Percentiles rank a stretch among this genome's conserved stretches.
Evolutionary conservation across 2,113 vertebrate genomes (phyloP).

Genomic region (Falco punctatus): DNA sequence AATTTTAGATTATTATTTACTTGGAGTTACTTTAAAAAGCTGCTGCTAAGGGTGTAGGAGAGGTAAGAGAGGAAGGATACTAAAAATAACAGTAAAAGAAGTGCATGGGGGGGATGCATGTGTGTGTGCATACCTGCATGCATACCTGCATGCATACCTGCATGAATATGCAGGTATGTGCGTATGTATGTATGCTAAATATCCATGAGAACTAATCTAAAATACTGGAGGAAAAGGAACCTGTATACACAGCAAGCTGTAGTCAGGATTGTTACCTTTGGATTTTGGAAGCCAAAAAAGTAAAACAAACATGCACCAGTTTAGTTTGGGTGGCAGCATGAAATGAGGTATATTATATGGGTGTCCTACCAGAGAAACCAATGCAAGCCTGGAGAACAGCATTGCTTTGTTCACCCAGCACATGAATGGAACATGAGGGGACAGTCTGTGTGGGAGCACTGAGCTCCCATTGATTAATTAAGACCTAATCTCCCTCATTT

Average conservation of each 20-base stretch:
- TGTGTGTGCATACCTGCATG: fast-evolving
- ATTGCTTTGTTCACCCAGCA: background rate
- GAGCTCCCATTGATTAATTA: background rate
- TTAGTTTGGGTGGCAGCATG: background rate
- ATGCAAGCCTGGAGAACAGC: background rate
- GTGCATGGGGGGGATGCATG: fast-evolving
- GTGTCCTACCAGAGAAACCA: background rate
- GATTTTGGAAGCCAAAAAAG: background rate
- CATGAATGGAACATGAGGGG: background rate
- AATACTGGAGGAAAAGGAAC: background rate
- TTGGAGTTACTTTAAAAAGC: background rate
- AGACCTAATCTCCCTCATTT: background rate
- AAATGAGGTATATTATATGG: background rate
- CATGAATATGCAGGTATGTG: fast-evolving
- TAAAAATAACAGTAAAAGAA: background rate
- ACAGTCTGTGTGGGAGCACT: background rate
- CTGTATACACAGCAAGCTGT: background rate
- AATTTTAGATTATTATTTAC: background rate
- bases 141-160: fast-evolving
- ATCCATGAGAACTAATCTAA: background rate
- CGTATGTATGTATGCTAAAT: background rate
- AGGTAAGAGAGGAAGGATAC: background rate
- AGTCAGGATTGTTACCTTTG: background rate
- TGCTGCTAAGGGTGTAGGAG: background rate
- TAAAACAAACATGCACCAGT: background rate